Percentiles rank a stretch among this genome's conserved stretches.
phyloP scores from a whole-genome alignment of 2,888 invertebrate species.

The Rhogogaster chlorosoma region DNA sequence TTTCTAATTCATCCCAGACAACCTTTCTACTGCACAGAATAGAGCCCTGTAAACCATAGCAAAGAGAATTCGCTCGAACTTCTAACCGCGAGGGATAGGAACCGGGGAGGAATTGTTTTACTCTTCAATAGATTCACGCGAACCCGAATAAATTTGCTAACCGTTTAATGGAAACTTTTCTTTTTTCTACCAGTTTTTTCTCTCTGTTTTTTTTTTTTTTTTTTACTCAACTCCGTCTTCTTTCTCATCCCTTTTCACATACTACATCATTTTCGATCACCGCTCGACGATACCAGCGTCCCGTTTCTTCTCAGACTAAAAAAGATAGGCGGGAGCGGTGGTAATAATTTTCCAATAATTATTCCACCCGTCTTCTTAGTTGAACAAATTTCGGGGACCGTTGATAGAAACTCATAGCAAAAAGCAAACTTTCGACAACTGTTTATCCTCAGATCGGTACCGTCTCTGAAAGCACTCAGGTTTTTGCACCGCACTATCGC shows the following conservation, averaged over 20 bases:
- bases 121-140: conserved; percentile 5
- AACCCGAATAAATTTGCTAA: conserved; percentile 14
- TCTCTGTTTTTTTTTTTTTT: neutral
- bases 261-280: neutral
- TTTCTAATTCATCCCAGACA: conserved; percentile 41
- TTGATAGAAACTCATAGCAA: conserved; percentile 22
- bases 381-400: conserved; percentile 7
- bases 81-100: neutral
- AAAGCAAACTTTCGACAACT: conserved; percentile 14
- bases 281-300: neutral
- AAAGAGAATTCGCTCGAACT: neutral
- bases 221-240: neutral
- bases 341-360: conserved; percentile 33
- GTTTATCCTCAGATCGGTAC: neutral
- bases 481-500: neutral
- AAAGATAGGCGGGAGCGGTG: neutral
- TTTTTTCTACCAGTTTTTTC: too few species aligned
- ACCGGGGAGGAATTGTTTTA: neutral
- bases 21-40: neutral
- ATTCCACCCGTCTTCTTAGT: neutral
- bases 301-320: neutral
- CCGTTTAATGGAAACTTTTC: conserved; percentile 2
- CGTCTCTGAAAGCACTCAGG: conserved; percentile 35
- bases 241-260: neutral
- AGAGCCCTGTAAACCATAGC: neutral